Evolutionary conservation across 2,797 vertebrate species (phyloP).

Genomic region (Falco concolor): DNA sequence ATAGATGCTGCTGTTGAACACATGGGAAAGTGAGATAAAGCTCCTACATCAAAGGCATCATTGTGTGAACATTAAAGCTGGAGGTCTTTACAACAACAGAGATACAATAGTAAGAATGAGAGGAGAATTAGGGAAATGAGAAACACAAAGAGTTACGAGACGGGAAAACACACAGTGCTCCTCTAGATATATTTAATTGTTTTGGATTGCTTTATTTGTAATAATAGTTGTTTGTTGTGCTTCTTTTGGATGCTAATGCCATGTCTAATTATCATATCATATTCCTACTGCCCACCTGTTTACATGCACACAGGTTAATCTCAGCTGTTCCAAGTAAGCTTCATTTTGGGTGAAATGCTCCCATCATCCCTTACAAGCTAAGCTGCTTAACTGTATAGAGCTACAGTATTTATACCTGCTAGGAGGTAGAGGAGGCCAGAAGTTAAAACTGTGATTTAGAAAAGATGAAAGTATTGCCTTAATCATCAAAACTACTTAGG

Average conservation of each 20-base stretch:
- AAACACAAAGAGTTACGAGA: background rate
- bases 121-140: background rate
- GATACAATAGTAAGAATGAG: background rate
- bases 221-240: background rate
- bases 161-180: background rate
- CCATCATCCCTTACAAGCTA: background rate
- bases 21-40: constrained; percentile 48
- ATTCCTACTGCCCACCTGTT: background rate
- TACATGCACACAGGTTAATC: background rate
- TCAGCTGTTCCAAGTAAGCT: background rate
- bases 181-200: background rate
- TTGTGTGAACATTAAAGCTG: background rate
- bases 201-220: background rate
- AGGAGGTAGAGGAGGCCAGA: background rate
- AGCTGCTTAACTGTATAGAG: background rate
- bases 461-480: background rate
- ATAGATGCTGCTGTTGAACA: background rate
- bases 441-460: background rate
- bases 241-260: constrained; percentile 18
- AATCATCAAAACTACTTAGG: background rate
- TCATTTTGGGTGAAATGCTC: background rate
- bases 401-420: background rate
- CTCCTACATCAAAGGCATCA: background rate
- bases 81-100: background rate
- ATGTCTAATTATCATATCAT: background rate